A percentile compares a stretch with the other conserved stretches of the same genome.
Evolutionary conservation across 2,797 vertebrate genomes (phyloP).

Genomic region (Anas bernieri): DNA sequence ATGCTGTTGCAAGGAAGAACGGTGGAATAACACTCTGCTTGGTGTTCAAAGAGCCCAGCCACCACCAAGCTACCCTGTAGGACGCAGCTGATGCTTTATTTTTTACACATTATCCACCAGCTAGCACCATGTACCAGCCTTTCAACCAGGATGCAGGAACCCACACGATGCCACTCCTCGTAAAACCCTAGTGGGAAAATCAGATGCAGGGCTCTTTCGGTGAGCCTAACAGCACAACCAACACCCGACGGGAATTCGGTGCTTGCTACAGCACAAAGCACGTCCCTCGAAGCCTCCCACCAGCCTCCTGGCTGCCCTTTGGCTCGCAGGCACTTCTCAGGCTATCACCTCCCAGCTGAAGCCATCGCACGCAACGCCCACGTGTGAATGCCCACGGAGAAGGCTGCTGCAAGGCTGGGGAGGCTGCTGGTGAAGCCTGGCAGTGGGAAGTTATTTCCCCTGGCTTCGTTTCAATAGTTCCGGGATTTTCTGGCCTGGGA

Average conservation of each 20-base stretch:
- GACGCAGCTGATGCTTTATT: neutral
- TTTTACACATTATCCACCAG: neutral
- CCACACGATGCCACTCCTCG: fast-evolving
- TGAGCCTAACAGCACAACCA: neutral
- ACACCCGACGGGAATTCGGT: neutral
- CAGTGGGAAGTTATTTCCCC: neutral
- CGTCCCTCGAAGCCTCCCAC: neutral
- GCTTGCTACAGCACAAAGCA: neutral
- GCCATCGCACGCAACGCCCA: neutral
- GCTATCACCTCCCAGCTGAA: neutral
- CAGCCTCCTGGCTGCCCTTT: neutral
- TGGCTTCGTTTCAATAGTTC: neutral
- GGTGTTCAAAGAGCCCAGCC: neutral
- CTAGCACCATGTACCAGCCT: fast-evolving
- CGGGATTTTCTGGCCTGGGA: neutral
- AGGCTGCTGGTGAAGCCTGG: neutral
- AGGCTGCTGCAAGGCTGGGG: neutral
- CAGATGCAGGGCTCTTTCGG: neutral
- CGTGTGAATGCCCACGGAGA: neutral
- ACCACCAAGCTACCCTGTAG: neutral
- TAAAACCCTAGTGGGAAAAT: neutral
- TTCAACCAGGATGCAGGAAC: neutral
- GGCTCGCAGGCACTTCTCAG: neutral
- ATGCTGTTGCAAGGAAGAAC: neutral
- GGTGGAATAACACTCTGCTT: fast-evolving